Evolutionary conservation across 1,140 invertebrate species (phyloP), one percentile per base, ranked within the genome.

Genomic region (Maconellicoccus hirsutus): DNA sequence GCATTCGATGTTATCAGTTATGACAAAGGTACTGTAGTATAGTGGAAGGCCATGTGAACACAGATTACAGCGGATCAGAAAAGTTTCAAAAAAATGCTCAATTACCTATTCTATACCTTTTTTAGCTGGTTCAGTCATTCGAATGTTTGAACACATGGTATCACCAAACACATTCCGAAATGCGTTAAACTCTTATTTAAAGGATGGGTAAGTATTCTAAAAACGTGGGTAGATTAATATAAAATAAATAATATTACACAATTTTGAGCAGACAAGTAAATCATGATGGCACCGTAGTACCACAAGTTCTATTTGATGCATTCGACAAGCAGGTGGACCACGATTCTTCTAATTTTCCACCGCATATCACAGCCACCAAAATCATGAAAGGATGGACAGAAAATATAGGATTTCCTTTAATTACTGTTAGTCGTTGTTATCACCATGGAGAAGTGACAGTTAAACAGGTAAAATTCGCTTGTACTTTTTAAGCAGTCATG

Each of bases 1-100:
- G 93, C 96, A 71, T 98, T 97, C 79, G 94, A 98, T 79, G 83
- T 85, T 66, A 97, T 98, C 73, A 96, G 93, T 0, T 98, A 97
- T 77, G 86, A 82, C 52, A 95, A 96, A 87, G 91, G 90, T 87
- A 78, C 29, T n/a, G n/a, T n/a, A n/a, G n/a, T n/a, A n/a, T n/a
- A n/a, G n/a, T n/a, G n/a, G n/a, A n/a, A n/a, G n/a, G n/a, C n/a
- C n/a, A n/a, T n/a, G n/a, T n/a, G n/a, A n/a, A n/a, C n/a, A n/a
- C n/a, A n/a, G n/a, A n/a, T n/a, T n/a, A n/a, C n/a, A n/a, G n/a
- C n/a, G n/a, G n/a, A n/a, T n/a, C n/a, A n/a, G n/a, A n/a, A n/a
- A n/a, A n/a, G n/a, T n/a, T n/a, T 4, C n/a, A 23, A 8, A 21
- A 23, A 19, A 23, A 23, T 21, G n/a, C n/a, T 8, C 8, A 6